Evolutionary conservation across 2,888 invertebrate genomes (phyloP), one percentile per base, ranked within the genome.

Genomic region (Meiosimyza decipiens): DNA sequence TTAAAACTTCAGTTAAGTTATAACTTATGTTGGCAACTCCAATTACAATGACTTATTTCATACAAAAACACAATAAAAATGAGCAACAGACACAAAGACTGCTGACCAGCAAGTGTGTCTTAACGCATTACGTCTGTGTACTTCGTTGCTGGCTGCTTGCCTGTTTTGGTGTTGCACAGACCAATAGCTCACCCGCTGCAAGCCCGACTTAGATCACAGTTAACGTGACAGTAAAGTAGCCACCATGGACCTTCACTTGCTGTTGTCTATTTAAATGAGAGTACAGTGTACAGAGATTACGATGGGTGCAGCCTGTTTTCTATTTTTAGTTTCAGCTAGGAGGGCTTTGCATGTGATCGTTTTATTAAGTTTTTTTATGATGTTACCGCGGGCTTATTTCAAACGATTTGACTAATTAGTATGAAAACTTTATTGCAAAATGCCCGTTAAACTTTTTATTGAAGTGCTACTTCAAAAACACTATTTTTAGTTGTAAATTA

Each of bases 231-330:
- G n/a, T 55, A 9, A 16, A 16, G 12, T 18, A 40, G 6, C 55
- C 22, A 22, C 55, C 12, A 11, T n/a, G 55, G 55, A 18, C 55
- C 55, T 55, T 55, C 55, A 55, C 55, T 55, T 55, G 55, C 18
- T 7, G 54, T 16, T 11, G 22, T 22, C 40, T 40, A 40, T 40
- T 40, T 9, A 40, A 40, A 40, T 40, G 9, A 22, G 22, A 22
- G 22, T 40, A 40, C 40, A 28, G 7, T 18, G 11, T 55, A 55
- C 55, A n/a, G 15, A 55, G 55, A 18, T 55, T 6, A 55, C 40
- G 4, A 40, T 7, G 40, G 40, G 40, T 40, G 40, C 9, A 40
- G 9, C 40, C 6, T 40, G 40, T 9, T 40, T 40, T 16, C 55
- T 55, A 55, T 55, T 55, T 55, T 55, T 55, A 55, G 55, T 55